Base-by-base conservation (phyloP, 2,797 vertebrate genomes). In the Aythya fuligula region DNA sequence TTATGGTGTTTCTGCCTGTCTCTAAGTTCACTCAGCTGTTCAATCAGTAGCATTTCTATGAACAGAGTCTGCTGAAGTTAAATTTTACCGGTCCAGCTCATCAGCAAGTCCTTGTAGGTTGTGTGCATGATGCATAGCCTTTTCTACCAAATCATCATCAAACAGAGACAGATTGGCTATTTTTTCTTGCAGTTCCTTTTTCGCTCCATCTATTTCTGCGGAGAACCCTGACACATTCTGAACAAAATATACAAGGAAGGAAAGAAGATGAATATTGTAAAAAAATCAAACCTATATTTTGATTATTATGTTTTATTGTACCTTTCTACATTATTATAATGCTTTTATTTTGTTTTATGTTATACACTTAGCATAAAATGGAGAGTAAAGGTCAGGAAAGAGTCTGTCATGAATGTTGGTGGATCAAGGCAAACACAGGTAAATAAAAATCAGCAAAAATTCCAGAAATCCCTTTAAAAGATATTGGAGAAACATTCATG, bases 131-230 rank as follows among this genome's bases (percentile, higher is more conserved):
- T 98, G 91, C 62, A 97, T 96, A 5, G 99, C 98, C 78, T 97
- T 98, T 96, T 98, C 98, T 61, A 99, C 99, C 96, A 99, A 97
- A 53, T 98, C 98, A 58, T 97, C 97, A 97, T 99, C 98, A 19
- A 98, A 98, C 77, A 98, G 92, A 19, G 98, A 98, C 32, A 99
- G 97, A 39, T 98, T 98, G 96, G 98, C 98, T 6, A 98, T 96
- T 96, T 98, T 99, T 80, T 98, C 98, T 80, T 95, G 97, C 93
- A 99, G 94, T 85, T 97, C 98, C 60, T 96, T 97, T 91, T 96
- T 96, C 5, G 99, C 99, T 27, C 99, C 99, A 57, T 99, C 99
- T 86, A 99, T 98, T 85, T 98, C 98, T 39, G 99, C 99, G 17
- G 99, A 99, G 97, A 99, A 98, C 49, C 98, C 96, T 3, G 98